Conservation (phyloP, 2,797 vertebrate genomes). For the Yasuhikotakia modesta region DNA sequence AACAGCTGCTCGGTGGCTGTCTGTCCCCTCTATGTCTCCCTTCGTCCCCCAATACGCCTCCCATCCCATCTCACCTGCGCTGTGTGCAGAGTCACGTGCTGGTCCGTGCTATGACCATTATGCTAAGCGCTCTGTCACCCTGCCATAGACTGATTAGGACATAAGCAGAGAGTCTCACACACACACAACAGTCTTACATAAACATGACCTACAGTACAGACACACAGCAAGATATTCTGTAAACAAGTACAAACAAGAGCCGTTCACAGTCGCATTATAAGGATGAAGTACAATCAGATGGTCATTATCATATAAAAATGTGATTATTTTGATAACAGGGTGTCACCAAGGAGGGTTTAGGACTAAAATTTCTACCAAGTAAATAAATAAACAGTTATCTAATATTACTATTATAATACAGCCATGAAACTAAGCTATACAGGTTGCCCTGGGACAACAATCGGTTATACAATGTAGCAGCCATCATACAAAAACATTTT, state of each 20-base stretch:
- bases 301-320: not conserved
- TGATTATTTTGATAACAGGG: not conserved
- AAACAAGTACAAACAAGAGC: not conserved
- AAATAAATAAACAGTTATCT: not conserved
- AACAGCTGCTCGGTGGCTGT: slow-evolving; percentile 75
- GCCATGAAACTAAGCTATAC: not conserved
- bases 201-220: not conserved
- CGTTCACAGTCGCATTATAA: not conserved
- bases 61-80: slow-evolving; percentile 51
- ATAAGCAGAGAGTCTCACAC: slow-evolving; percentile 26
- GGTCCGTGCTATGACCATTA: slow-evolving; percentile 36
- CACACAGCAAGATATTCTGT: not conserved
- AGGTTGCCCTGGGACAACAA: not conserved
- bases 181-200: slow-evolving; percentile 6
- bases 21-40: slow-evolving; percentile 52
- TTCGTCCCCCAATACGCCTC: slow-evolving; percentile 51
- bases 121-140: slow-evolving; percentile 25
- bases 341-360: not conserved
- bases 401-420: not conserved
- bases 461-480: not conserved
- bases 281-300: not conserved
- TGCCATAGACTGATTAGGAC: slow-evolving; percentile 38
- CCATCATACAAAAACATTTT: not conserved
- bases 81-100: slow-evolving; percentile 33
- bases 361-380: not conserved